Percentiles rank a stretch among this genome's conserved stretches.
Conservation (phyloP, 2,797 vertebrate species). For the Epinephelus coioides region DNA sequence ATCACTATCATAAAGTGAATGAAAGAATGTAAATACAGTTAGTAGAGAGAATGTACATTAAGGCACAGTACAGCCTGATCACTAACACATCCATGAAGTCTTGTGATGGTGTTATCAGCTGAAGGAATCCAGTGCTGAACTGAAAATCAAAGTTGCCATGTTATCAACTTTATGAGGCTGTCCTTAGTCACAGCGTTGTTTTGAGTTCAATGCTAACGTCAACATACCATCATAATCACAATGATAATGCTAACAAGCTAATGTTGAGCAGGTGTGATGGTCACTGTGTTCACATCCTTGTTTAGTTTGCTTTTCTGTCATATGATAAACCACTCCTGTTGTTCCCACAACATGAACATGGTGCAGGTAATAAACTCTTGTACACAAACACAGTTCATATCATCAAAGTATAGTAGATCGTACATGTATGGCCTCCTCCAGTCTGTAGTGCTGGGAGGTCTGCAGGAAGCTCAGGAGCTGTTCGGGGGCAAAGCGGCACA, state of each 20-base stretch:
- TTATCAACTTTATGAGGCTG: neutral
- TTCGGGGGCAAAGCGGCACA: slow-evolving; percentile 90
- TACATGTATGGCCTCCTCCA: slow-evolving; percentile 94
- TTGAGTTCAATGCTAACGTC: too few relatives aligned
- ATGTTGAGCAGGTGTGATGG: too few relatives aligned
- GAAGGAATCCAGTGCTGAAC: neutral
- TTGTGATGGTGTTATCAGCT: neutral
- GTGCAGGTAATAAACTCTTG: neutral
- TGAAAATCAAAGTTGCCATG: neutral
- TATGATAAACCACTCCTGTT: neutral
- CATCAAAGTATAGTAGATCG: neutral
- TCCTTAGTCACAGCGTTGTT: too few relatives aligned
- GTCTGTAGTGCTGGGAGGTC: slow-evolving; percentile 91
- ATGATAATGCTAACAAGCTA: neutral
- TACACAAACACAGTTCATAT: neutral
- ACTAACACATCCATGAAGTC: neutral
- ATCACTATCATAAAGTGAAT: neutral
- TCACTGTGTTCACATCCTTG: neutral
- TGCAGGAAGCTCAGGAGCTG: slow-evolving; percentile 89
- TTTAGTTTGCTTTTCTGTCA: neutral
- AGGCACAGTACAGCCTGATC: neutral
- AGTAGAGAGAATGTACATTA: too few relatives aligned
- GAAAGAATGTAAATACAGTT: too few relatives aligned
- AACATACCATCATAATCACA: neutral
- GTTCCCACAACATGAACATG: neutral